These are phyloP conservation scores for Drosophila testacea DNA, from an alignment of 2,888 invertebrate species.

Conservation along the genomic window DNA sequence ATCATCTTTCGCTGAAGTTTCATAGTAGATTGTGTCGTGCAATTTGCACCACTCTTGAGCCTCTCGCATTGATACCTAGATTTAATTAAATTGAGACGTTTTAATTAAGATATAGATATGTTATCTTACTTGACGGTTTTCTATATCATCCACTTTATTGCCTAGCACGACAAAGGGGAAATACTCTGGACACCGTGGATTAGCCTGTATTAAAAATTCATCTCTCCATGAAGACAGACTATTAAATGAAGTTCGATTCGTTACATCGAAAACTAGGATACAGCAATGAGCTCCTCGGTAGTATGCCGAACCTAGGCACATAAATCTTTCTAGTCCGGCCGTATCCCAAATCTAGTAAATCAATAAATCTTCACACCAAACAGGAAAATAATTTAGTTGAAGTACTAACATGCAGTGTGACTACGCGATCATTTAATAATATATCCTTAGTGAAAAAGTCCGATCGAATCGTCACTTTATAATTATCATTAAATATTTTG, in stretches of 20 bases:
- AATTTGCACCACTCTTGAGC: conserved; percentile 89
- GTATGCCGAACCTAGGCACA: conserved; percentile 98
- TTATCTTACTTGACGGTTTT: conserved; percentile 91
- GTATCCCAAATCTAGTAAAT: conserved; percentile 97
- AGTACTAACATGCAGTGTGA: conserved; percentile 94
- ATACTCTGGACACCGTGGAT: conserved; percentile 98
- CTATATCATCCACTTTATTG: conserved; percentile 86
- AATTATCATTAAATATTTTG: conserved; percentile 99
- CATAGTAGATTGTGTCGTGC: background rate
- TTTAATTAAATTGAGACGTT: background rate
- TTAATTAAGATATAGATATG: background rate
- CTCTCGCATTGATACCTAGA: background rate
- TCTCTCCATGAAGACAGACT: conserved; percentile 99
- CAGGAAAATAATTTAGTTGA: background rate
- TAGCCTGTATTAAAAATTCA: conserved; percentile 97
- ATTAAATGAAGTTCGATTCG: conserved; percentile 96
- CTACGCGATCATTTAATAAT: conserved; percentile 97
- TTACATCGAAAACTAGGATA: conserved; percentile 87
- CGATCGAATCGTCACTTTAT: conserved; percentile 99
- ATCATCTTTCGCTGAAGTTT: background rate
- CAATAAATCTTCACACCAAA: conserved; percentile 1
- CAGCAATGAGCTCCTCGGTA: conserved; percentile 99
- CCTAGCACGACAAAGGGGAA: conserved; percentile 98
- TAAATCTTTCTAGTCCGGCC: conserved; percentile 99
- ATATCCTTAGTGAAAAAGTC: conserved; percentile 99